Percentiles rank a stretch among this genome's conserved stretches.
Conservation (phyloP, 2,113 vertebrate genomes). For the Fregata magnificens region DNA sequence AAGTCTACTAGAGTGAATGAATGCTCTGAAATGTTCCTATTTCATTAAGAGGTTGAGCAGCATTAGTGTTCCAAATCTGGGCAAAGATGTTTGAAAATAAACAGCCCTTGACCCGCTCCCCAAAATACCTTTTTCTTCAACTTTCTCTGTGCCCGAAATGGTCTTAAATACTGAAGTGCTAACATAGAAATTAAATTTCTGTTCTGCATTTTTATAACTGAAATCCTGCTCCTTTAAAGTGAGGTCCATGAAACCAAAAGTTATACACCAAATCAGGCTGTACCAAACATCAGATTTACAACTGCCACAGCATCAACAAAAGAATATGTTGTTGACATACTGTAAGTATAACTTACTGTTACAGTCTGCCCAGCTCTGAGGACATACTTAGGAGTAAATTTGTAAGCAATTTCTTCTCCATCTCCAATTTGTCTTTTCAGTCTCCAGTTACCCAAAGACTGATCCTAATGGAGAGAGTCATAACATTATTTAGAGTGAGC, state of each 20-base stretch:
- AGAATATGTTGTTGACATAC: not conserved
- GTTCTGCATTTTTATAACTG: not conserved
- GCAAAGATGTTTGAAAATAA: not conserved
- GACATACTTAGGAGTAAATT: slow-evolving; percentile 94
- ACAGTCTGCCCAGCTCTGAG: slow-evolving; percentile 93
- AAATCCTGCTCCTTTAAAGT: not conserved
- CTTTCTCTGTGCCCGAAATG: not conserved
- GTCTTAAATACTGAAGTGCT: not conserved
- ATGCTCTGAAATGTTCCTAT: not conserved
- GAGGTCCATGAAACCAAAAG: not conserved
- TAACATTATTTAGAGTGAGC: not conserved
- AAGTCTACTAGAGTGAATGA: not conserved
- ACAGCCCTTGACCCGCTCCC: not conserved
- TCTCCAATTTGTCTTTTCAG: slow-evolving; percentile 87
- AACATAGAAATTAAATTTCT: not conserved
- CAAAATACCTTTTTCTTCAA: not conserved
- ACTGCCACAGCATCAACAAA: not conserved
- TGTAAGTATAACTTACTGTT: slow-evolving; percentile 80
- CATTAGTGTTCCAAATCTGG: not conserved
- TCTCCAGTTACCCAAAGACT: slow-evolving; percentile 93
- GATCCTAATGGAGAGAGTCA: slow-evolving; percentile 79
- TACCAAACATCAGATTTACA: not conserved
- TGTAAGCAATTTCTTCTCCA: slow-evolving; percentile 87
- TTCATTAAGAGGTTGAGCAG: not conserved
- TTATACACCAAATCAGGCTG: not conserved